Evolutionary conservation across 2,113 vertebrate genomes (phyloP), one percentile per base, ranked within the genome.

Genomic region (Corythornis vintsioides): DNA sequence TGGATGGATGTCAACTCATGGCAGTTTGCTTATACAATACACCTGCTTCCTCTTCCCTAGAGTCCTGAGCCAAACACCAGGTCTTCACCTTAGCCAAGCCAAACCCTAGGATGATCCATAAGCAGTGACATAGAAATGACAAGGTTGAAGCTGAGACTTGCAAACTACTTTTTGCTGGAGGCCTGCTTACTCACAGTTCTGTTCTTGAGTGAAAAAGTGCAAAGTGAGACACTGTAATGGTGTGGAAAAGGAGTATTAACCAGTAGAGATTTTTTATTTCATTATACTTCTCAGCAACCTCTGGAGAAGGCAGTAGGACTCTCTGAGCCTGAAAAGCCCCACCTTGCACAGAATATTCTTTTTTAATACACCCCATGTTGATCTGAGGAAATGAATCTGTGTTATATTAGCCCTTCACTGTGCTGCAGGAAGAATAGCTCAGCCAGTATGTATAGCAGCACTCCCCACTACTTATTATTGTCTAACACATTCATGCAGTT

Each of bases 191-290:
- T 22, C 7, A 1, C 21, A 71, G 20, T 50, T 95, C 91, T 89
- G 80, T 65, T 94, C 74, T 76, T 77, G 96, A 71, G 47, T 24
- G 21, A 56, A 89, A 74, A 87, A 93, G 61, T 70, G 57, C 96
- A 74, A 87, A 93, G 61, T 70, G 59, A 96, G 95, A 95, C 66
- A 53, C 84, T 90, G 93, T 81, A 90, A 72, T 85, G 75, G 79
- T 96, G 83, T 79, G 92, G 76, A 81, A 96, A 90, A 73, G 25
- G 48, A 72, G 81, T 61, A 96, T 91, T 92, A 97, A 95, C 97
- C 97, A 97, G 88, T 77, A 60, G 53, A 70, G 52, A 92, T 89
- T 80, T 16, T 6, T 77, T 86, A 61, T 88, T 93, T 88, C 61
- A 73, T 43, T 86, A 73, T 24, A 86, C 38, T 92, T 94, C 80